Base-by-base conservation (phyloP, 1,140 invertebrate genomes). In the Lerema accius region DNA sequence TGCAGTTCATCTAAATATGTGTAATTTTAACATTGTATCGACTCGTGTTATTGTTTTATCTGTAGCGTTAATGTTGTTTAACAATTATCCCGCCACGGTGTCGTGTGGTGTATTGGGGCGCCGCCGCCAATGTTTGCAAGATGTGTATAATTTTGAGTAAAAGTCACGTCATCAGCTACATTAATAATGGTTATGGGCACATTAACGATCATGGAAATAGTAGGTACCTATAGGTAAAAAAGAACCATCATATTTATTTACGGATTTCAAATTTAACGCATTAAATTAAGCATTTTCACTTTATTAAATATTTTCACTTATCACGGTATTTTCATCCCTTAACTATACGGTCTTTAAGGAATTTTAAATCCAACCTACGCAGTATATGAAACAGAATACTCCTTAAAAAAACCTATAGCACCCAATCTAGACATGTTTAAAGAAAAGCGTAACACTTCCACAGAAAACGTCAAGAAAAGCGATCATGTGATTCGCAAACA, bases 31-130 rank as follows among this genome's bases (percentile, higher is more conserved):
- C 11, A 49, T 63, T 45, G 39, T 51, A 51, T 16, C 40, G 28
- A 37, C 35, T 43, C 67, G 56, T 68, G 62, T 80, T 73, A 85
- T 87, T 84, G 80, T 85, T 89, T 85, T 87, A 84, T 85, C 76
- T 81, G 72, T 73, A 69, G 48, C 73, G 65, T 67, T 87, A 87
- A 84, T 85, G 83, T 82, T 87, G 77, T 85, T 85, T 83, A 80
- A 82, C 80, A 89, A 87, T 90, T 85, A 87, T 89, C 73, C 76
- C 65, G 63, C 76, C 74, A 76, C 74, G 62, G 46, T 71, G 70
- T 79, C 71, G 73, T 81, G 72, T 64, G 50, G 70, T 67, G 71
- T 73, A 76, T 77, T 69, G 28, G 73, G 62, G 50, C 70, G 50
- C 50, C 63, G 63, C 59, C 69, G 63, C 58, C 17, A 3, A 0